These are phyloP conservation scores for Ischnus inquisitorius DNA, from an alignment of 2,888 invertebrate species.

Conservation along the genomic window DNA sequence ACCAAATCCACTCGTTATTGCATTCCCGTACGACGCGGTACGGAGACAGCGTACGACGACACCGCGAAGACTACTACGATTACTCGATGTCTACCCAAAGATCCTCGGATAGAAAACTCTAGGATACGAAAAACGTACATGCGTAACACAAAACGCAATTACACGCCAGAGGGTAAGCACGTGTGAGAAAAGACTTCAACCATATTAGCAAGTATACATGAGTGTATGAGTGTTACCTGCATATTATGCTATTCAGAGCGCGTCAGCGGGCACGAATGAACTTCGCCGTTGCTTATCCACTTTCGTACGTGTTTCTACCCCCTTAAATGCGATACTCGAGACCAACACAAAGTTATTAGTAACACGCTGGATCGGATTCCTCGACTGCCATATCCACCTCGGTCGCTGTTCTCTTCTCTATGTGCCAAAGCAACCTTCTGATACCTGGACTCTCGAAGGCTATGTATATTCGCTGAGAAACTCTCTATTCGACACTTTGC, in stretches of 20 bases:
- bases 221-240: conserved; percentile 60
- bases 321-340: conserved; percentile 78
- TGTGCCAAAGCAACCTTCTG: conserved; percentile 39
- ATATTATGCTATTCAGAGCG: conserved; percentile 83
- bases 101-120: conserved; percentile 33
- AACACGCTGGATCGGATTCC: conserved; percentile 74
- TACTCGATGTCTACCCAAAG: conserved; percentile 30
- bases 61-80: conserved; percentile 48
- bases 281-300: conserved; percentile 83
- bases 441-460: conserved; percentile 26
- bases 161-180: conserved; percentile 37
- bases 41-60: conserved; percentile 36
- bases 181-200: conserved; percentile 47
- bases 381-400: conserved; percentile 65
- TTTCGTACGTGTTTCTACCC: conserved; percentile 83
- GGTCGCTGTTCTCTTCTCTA: conserved; percentile 22
- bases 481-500: conserved; percentile 58
- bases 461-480: conserved; percentile 41
- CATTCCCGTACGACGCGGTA: conserved; percentile 75
- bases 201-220: conserved; percentile 23
- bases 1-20: conserved; percentile 78
- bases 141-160: conserved; percentile 12
- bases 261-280: conserved; percentile 83
- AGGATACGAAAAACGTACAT: conserved; percentile 36
- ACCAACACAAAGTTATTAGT: conserved; percentile 73